Percentiles rank a stretch among this genome's conserved stretches.
These are phyloP conservation scores for Apamea monoglypha DNA, from an alignment of 2,888 invertebrate species.

Conservation along the genomic window DNA sequence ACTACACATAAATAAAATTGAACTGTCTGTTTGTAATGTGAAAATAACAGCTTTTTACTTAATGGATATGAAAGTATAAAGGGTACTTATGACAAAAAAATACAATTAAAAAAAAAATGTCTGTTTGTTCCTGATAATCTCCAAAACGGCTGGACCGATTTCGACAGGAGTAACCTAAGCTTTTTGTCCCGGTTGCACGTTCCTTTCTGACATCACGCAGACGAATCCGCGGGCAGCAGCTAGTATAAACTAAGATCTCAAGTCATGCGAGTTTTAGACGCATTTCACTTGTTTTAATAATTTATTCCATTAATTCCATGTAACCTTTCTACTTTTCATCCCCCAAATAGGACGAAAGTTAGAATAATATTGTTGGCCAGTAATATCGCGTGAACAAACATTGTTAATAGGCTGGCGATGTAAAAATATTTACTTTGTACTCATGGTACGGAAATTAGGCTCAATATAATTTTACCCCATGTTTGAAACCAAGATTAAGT, in stretches of 20 bases:
- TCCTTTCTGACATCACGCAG: not conserved
- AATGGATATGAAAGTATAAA: no score
- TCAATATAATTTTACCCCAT: slow-evolving; percentile 44
- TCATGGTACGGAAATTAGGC: slow-evolving; percentile 70
- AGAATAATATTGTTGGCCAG: slow-evolving; percentile 41
- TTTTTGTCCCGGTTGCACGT: not conserved
- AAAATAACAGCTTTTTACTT: no score
- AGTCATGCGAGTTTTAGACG: not conserved
- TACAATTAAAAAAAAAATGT: no score
- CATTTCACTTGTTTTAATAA: slow-evolving; percentile 25
- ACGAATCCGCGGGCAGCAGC: not conserved
- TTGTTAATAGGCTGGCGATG: slow-evolving; percentile 69
- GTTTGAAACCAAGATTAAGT: slow-evolving; percentile 23
- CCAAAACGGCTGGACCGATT: not conserved
- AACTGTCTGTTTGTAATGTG: no score
- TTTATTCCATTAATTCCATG: slow-evolving; percentile 39
- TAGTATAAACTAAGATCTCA: not conserved
- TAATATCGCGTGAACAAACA: slow-evolving; percentile 70
- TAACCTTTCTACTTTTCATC: slow-evolving; percentile 26
- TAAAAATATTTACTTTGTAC: slow-evolving; percentile 73
- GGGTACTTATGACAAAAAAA: no score
- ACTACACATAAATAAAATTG: no score
- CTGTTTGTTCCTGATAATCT: not conserved
- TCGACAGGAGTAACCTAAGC: not conserved
- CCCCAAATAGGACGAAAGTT: slow-evolving; percentile 43